Base-by-base conservation (phyloP, 92 coral and sea anemone species). In the Phenganax marumi region DNA sequence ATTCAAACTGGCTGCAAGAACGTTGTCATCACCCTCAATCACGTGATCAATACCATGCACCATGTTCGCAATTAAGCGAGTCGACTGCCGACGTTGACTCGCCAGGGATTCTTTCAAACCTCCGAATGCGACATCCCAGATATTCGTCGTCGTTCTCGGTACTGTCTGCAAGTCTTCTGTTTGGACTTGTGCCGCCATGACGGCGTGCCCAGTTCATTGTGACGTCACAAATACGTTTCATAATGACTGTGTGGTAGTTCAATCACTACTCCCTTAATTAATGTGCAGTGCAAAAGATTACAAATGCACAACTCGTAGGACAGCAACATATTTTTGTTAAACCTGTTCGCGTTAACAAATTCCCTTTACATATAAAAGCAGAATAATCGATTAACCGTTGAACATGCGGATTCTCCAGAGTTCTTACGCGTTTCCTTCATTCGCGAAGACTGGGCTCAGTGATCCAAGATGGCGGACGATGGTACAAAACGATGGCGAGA, bases 381-480 rank as follows among this genome's bases (percentile, higher is more conserved):
- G 43, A 33, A 33, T 1, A 33, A 33, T 33, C 43, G 43, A 33
- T 33, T 33, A 33, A 33, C 3, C 43, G 43, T 33, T 33, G 43
- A 33, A 33, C 43, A 33, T 33, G 43, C 9, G 26, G 43, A 62
- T 62, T 19, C 18, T 19, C 68, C 56, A 46, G 77, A 72, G 53
- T 8, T 18, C 19, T 16, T 11, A 1, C 9, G 43, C 24, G 48
- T 18, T 62, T 12, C 3, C 12, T 62, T 11, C 10, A 10, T 39
- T 8, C 19, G 9, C 10, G 58, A 51, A 81, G 86, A 70, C 85
- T 54, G 70, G 85, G 21, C 24, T 33, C 10, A 62, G 68, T 18
- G 8, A 6, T 12, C 39, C 65, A 88, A 90, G 61, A 95, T 95
- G 98, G 95, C 98, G 92, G 95, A 91, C 73, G 77, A 87, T 4